These are phyloP conservation scores for Macropus fuliginosus DNA, from an alignment of 2,797 vertebrate genomes.

Conservation along the genomic window DNA sequence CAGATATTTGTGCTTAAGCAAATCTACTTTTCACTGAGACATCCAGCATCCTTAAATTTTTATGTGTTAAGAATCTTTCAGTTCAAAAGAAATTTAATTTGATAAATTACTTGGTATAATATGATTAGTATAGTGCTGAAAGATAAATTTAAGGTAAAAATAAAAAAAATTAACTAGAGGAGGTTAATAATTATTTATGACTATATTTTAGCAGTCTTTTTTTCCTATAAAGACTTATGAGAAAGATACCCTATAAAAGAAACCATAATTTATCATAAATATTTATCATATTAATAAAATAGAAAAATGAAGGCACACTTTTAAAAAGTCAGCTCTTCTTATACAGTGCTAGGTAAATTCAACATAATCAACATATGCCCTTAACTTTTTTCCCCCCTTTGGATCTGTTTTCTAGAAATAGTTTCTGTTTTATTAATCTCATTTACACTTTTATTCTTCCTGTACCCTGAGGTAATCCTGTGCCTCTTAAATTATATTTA, in stretches of 20 bases:
- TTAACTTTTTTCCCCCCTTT: conserved; percentile 62
- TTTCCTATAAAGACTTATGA: not conserved
- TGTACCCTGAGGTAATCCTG: conserved; percentile 54
- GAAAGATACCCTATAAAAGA: not conserved
- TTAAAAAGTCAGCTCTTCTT: conserved; percentile 21
- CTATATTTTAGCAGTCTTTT: not conserved
- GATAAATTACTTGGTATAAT: not conserved
- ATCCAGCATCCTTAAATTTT: not conserved
- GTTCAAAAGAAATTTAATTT: not conserved
- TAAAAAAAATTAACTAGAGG: not conserved
- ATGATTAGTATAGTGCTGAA: not conserved
- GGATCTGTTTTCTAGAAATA: conserved; percentile 57
- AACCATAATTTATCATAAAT: not conserved
- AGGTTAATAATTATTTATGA: not conserved
- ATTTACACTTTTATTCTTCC: conserved; percentile 60
- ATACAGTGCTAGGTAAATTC: not conserved
- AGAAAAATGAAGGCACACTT: not conserved
- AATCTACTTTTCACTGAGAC: conserved; percentile 49
- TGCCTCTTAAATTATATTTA: conserved; percentile 73
- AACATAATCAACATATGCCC: conserved; percentile 32
- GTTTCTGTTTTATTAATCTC: conserved; percentile 56
- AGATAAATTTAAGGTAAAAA: not conserved
- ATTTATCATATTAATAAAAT: conserved; percentile 10
- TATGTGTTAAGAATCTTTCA: not conserved
- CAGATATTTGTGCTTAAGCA: conserved; percentile 63